Evolutionary conservation across 2,113 vertebrate species (phyloP).

Genomic region (Carollia perspicillata): DNA sequence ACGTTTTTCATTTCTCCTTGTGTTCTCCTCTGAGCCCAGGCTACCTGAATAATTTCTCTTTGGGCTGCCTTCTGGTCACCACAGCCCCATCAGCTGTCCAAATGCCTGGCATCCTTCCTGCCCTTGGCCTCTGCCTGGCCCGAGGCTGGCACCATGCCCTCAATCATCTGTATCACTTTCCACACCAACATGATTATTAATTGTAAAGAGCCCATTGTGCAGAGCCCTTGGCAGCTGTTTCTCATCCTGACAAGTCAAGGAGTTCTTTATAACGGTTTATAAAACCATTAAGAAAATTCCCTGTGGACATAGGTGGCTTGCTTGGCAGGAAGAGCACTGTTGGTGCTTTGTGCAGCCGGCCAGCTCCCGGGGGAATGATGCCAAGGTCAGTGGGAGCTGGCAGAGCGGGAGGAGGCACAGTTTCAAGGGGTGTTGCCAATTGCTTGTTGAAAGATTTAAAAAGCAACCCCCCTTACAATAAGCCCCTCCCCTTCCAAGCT

Average conservation of each 20-base stretch:
- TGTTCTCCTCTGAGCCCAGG: background rate
- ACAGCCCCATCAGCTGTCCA: background rate
- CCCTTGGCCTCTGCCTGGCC: background rate
- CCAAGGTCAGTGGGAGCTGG: conserved; percentile 59
- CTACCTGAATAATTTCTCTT: background rate
- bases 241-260: conserved; percentile 77
- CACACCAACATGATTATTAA: conserved; percentile 50
- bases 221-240: conserved; percentile 68
- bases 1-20: background rate
- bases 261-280: conserved; percentile 80
- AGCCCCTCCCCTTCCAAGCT: conserved; percentile 7
- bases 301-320: conserved; percentile 73
- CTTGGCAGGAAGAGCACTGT: conserved; percentile 73
- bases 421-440: conserved; percentile 69
- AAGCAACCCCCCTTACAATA: background rate
- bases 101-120: background rate
- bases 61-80: background rate
- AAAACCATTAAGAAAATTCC: conserved; percentile 82
- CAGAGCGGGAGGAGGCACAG: conserved; percentile 50
- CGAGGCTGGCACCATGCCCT: fast-evolving
- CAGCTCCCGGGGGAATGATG: conserved; percentile 13
- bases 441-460: conserved; percentile 67
- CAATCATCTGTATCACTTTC: background rate
- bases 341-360: conserved; percentile 67
- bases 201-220: conserved; percentile 52